Evolutionary conservation across 2,797 vertebrate species (phyloP).

Genomic region (Oreochromis grahami): DNA sequence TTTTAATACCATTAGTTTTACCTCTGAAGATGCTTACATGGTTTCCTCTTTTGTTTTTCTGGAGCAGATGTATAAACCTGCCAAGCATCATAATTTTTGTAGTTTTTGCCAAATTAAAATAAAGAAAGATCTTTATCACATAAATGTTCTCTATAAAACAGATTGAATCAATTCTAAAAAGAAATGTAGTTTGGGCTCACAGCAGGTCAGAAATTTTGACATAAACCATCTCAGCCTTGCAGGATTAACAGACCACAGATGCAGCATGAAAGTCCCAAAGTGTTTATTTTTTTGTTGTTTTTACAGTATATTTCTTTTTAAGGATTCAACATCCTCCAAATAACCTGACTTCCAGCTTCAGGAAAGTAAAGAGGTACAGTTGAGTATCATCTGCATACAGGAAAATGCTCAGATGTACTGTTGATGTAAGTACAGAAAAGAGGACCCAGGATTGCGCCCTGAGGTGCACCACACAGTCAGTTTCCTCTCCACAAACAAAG

Average conservation of each 20-base stretch:
- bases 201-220: not conserved
- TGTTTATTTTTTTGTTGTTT: not conserved
- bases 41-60: not conserved
- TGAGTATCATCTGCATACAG: not conserved
- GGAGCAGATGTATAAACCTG: not conserved
- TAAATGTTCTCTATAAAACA: not conserved
- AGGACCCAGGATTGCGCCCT: not conserved
- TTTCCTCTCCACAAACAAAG: not conserved
- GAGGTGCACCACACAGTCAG: not conserved
- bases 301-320: not conserved
- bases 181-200: not conserved
- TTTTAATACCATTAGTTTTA: not conserved
- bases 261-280: not conserved
- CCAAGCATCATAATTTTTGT: not conserved
- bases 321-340: not conserved
- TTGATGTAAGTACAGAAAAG: not conserved
- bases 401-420: not conserved
- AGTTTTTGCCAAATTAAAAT: not conserved
- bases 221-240: not conserved
- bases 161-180: not conserved
- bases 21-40: not conserved
- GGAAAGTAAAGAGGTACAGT: not conserved
- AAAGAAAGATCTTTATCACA: not conserved
- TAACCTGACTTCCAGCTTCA: not conserved
- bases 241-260: not conserved